Conservation (phyloP, 2,113 vertebrate genomes). For the Nesoenas mayeri region DNA sequence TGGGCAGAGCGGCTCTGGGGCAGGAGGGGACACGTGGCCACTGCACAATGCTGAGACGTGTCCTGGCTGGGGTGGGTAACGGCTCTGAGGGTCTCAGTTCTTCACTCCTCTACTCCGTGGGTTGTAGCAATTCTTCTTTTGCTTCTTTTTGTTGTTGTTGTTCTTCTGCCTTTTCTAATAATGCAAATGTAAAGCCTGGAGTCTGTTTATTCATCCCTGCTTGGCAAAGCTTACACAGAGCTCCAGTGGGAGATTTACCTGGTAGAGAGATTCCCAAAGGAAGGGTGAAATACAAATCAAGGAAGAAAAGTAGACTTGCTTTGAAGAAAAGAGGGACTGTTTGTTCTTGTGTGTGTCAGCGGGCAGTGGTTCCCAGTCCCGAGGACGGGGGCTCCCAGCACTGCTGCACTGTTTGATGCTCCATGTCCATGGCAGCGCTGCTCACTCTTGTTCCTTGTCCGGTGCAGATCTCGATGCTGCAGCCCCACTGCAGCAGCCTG, state of each 20-base stretch:
- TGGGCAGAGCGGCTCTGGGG: background rate
- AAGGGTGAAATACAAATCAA: background rate
- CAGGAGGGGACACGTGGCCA: background rate
- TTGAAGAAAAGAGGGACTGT: background rate
- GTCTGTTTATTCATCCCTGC: background rate
- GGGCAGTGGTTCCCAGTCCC: background rate
- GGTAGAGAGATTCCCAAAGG: background rate
- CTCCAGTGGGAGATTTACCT: background rate
- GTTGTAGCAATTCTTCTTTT: background rate
- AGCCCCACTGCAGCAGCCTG: background rate
- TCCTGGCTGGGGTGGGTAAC: background rate
- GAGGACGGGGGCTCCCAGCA: accelerated
- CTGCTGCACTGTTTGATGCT: background rate
- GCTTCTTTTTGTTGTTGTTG: background rate
- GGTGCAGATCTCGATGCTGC: background rate
- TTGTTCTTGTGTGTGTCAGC: background rate
- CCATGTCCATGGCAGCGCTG: background rate
- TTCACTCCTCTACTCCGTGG: background rate
- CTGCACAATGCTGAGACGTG: background rate
- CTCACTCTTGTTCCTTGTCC: background rate
- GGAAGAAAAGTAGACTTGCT: background rate
- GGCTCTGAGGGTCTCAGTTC: background rate
- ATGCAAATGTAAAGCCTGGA: background rate
- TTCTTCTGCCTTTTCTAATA: background rate
- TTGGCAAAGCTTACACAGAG: background rate